Evolutionary conservation across 2,797 vertebrate genomes (phyloP).

Genomic region (Rhadinocentrus ornatus): DNA sequence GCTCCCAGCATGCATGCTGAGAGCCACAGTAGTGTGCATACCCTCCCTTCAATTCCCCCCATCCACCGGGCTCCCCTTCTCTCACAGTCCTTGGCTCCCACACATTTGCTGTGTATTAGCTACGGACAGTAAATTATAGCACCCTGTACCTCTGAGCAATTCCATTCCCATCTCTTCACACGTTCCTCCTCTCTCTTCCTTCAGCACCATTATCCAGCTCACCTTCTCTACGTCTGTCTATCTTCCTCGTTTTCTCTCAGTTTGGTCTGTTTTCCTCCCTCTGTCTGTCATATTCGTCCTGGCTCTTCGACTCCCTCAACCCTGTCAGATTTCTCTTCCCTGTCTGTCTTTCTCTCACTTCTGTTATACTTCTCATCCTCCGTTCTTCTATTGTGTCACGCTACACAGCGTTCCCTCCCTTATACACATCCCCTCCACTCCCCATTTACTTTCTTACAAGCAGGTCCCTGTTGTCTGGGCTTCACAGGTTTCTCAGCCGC

Average conservation of each 20-base stretch:
- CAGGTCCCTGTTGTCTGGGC: slow-evolving; percentile 79
- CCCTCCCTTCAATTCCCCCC: slow-evolving; percentile 55
- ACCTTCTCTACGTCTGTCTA: slow-evolving; percentile 62
- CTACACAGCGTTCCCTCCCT: slow-evolving; percentile 75
- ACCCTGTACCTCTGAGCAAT: slow-evolving; percentile 77
- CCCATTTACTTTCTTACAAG: slow-evolving; percentile 77
- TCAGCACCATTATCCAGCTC: slow-evolving; percentile 67
- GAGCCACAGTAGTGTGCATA: slow-evolving; percentile 75
- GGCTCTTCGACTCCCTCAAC: slow-evolving; percentile 74
- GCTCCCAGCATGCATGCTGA: slow-evolving; percentile 87
- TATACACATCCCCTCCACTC: slow-evolving; percentile 59
- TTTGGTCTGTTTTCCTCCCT: slow-evolving; percentile 69
- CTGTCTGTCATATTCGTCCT: slow-evolving; percentile 77
- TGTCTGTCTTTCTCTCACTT: slow-evolving; percentile 75
- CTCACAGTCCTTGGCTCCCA: slow-evolving; percentile 59
- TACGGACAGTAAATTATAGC: slow-evolving; percentile 84
- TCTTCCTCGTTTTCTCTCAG: slow-evolving; percentile 53
- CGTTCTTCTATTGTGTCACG: slow-evolving; percentile 78
- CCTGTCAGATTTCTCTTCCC: slow-evolving; percentile 77
- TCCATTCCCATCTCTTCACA: slow-evolving; percentile 80
- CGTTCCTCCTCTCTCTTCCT: slow-evolving; percentile 56
- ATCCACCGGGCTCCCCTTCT: slow-evolving; percentile 53
- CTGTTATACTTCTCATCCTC: slow-evolving; percentile 71
- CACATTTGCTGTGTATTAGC: slow-evolving; percentile 87
- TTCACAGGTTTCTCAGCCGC: slow-evolving; percentile 77